Base-by-base conservation (phyloP, 2,888 invertebrate species). In the Pyralis farinalis region DNA sequence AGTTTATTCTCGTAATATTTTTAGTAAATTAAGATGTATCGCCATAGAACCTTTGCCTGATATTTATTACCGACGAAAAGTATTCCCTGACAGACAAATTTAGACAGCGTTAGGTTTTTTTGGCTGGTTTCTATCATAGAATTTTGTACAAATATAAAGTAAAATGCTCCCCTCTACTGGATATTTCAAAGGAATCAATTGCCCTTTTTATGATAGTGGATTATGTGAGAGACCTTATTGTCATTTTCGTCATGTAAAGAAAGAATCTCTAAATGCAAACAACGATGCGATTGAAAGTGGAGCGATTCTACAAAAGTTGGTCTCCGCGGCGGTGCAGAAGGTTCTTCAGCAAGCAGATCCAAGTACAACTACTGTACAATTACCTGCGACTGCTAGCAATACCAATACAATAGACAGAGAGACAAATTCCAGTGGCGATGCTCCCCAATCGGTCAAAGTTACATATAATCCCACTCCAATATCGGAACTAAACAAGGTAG, bases 151-250 rank as follows among this genome's bases (percentile, higher is more conserved):
- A 45, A 47, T 25, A 31, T 34, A 38, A 33, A 47, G 25, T 47
- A 69, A 83, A 75, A 98, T 98, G 98, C 91, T 98, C 67, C 96
- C 97, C 29, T 95, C 97, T 43, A 95, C 95, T 55, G 97, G 97
- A 49, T 94, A 95, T 74, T 98, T 98, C 71, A 94, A 95, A 83
- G 92, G 93, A 61, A 92, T 96, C 51, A 92, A 91, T 60, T 98
- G 98, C 76, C 97, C 97, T 12, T 97, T 94, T 85, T 96, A 92
- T 74, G 93, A 94, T 63, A 92, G 90, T 70, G 94, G 93, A 47
- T 84, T 92, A 37, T 98, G 98, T 83, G 94, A 94, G 56, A 91
- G 98, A 63, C 97, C 97, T 12, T 96, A 97, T 81, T 98, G 98
- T 85, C 97, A 97, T 85, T 98, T 95, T 79, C 93, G 95, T 68